Evolutionary conservation across 2,113 vertebrate species (phyloP), one percentile per base, ranked within the genome.

Genomic region (Tachycineta bicolor): DNA sequence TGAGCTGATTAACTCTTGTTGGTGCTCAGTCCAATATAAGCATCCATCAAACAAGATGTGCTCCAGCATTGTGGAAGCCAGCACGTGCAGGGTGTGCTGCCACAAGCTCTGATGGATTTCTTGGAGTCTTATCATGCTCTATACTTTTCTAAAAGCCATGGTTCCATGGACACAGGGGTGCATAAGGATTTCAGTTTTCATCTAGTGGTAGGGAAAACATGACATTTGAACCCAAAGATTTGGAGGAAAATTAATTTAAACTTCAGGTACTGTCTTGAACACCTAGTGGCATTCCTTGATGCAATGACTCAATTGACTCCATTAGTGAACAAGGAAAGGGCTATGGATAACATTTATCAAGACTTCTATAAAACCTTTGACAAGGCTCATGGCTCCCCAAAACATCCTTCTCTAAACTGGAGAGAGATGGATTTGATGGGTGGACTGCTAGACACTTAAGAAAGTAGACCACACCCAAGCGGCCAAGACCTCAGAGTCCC

Each of bases 61-160:
- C 52, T 55, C 52, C 81, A 78, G 43, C 0, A 0, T 6, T 41
- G 29, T 41, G 56, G 16, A 28, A 89, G 21, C 34, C 64, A 67
- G 10, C 56, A 69, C 0, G 0, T 25, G 19, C 7, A 6, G 33
- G 4, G 7, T 60, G 29, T 47, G 56, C 47, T 60, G 70, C 49
- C 83, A 84, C 4, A 2, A 67, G 31, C 28, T 88, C 20, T 68
- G 23, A 7, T 4, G 2, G 43, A 46, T 53, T 62, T 83, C 26
- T 62, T 24, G 16, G 44, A 60, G 31, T 20, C 23, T 65, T 41
- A 22, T 4, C 34, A 28, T 55, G 47, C 68, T 69, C 52, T 15
- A 9, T 14, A 19, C 10, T 64, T 58, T 80, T 58, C 58, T 67
- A 58, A 69, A 88, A 86, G 34, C 4, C 3, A 5, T 39, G 28